Base-by-base conservation (phyloP, 2,113 vertebrate species). In the Aptenodytes forsteri region DNA sequence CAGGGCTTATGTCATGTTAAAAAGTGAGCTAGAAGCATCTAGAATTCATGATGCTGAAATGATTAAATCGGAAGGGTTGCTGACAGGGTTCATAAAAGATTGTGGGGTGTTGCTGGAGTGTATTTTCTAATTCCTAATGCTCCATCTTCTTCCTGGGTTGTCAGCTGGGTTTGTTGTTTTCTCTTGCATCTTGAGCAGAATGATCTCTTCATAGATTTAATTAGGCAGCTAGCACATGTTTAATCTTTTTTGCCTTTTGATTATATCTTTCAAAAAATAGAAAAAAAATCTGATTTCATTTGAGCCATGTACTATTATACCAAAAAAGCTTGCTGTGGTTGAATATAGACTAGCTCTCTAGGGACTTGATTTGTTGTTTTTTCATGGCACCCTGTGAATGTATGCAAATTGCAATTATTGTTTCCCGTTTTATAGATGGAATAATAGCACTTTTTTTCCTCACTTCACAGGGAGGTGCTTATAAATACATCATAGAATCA, bases 201-300 rank as follows among this genome's bases (percentile, higher is more conserved):
- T 58, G 30, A 89, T 87, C 67, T 89, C 91, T 87, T 91, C 77
- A 36, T 95, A 87, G 81, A 76, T 92, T 84, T 91, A 84, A 83
- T 96, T 94, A 94, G 83, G 77, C 83, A 92, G 56, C 62, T 87
- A 96, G 73, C 56, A 92, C 91, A 76, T 97, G 70, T 89, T 90
- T 81, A 89, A 73, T 90, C 8, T 89, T 83, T 90, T 90, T 61
- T 83, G 10, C 49, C 42, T 95, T 96, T 94, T 97, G 72, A 96
- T 91, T 95, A 17, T 77, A 47, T 64, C 65, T 82, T 93, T 94
- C 29, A 94, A 79, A 87, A 93, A 93, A 50, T 10, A 75, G 13
- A 19, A 34, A 76, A 69, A 71, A 50, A 44, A 50, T 40, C 23
- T 47, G 17, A 29, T 93, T 93, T 95, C 18, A 61, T 95, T 90